Base-by-base conservation (phyloP, 2,113 vertebrate species). In the Anolis sagrei region DNA sequence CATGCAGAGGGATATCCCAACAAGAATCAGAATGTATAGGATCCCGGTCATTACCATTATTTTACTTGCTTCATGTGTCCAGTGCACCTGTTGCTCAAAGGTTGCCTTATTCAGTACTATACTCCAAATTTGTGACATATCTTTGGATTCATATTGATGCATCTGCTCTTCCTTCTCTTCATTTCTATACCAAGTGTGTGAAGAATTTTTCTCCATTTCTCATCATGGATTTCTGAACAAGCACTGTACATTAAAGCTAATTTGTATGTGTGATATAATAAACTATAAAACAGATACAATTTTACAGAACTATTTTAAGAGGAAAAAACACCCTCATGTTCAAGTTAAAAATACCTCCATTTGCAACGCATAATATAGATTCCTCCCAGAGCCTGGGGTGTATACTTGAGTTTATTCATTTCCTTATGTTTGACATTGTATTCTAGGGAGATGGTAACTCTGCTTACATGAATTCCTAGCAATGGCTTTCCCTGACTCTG, bases 401-500 rank as follows among this genome's bases (percentile, higher is more conserved):
- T 54, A n/a, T 29, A 69, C n/a, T 74, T 86, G 39, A n/a, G 39
- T 66, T 74, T 75, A 25, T 86, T 75, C 58, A 72, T 78, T 75
- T 32, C 62, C 44, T 66, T 66, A 66, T 39, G 82, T 54, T 73
- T 19, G 49, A 29, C 19, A 75, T 4, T 84, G 18, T 80, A 7
- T 9, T 84, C 83, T 16, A 66, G 14, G 48, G 86, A 85, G 77
- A 73, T 34, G 29, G 27, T 34, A 76, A 23, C 81, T 86, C 74
- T 70, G 81, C 81, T 69, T 58, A 49, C 48, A 48, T 62, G 79
- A 87, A 23, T 86, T 79, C 54, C 82, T 93, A 75, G 49, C 90
- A 84, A 74, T 83, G 0, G 77, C 73, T 86, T 92, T 54, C 82
- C 89, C 54, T 86, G 79, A 89, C 87, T 83, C 44, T 92, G 85